phyloP scores from a whole-genome alignment of 2,113 vertebrate genomes.

The Mesitornis unicolor region DNA sequence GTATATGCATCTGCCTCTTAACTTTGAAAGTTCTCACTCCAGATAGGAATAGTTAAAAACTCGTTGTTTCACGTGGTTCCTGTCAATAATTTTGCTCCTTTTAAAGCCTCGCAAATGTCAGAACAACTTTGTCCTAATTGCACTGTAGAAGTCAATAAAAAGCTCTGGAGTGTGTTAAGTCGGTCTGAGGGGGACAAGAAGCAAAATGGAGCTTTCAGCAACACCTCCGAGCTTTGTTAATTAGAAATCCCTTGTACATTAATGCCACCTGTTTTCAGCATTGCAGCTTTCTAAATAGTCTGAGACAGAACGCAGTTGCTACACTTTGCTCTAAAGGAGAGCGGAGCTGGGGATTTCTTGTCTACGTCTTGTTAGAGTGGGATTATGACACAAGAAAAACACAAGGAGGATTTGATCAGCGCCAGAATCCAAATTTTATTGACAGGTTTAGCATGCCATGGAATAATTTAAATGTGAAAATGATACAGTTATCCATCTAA shows the following conservation, averaged over 20 bases:
- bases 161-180: neutral
- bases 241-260: neutral
- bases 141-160: neutral
- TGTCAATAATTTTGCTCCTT: neutral
- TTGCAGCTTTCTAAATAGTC: neutral
- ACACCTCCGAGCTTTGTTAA: neutral
- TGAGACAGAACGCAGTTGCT: neutral
- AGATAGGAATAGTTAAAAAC: neutral
- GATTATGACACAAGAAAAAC: neutral
- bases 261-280: neutral
- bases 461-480: neutral
- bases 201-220: neutral
- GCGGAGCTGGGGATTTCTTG: neutral
- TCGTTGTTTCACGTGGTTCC: neutral
- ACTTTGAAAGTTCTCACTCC: neutral
- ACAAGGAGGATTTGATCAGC: neutral
- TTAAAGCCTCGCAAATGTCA: neutral
- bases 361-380: neutral
- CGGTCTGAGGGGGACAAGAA: neutral
- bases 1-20: neutral
- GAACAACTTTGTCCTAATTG: slow-evolving; percentile 1
- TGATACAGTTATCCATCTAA: neutral
- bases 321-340: neutral
- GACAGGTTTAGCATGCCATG: neutral
- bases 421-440: neutral